These are phyloP conservation scores for Brachionus sp. DNA, from an alignment of 1,140 invertebrate genomes.

Conservation along the genomic window DNA sequence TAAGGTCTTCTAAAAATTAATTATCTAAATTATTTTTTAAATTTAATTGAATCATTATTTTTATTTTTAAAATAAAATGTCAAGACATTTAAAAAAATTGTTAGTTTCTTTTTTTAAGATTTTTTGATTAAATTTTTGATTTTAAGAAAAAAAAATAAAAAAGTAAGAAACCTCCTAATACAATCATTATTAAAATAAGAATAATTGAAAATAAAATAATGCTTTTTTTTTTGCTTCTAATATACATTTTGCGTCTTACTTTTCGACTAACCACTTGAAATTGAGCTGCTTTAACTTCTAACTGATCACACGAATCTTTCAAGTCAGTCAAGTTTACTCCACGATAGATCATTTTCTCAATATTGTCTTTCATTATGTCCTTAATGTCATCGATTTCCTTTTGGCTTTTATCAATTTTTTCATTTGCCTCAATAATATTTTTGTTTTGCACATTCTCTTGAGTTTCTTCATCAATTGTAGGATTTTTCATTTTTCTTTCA, in stretches of 20 bases:
- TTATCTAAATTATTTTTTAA: neutral
- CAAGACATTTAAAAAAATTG: too few relatives aligned
- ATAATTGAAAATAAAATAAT: neutral
- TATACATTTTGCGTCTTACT: neutral
- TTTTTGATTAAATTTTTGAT: neutral
- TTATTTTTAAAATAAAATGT: too few relatives aligned
- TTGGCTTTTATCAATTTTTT: neutral
- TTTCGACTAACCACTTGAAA: neutral
- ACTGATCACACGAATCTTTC: slow-evolving; percentile 1
- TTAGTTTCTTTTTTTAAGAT: neutral
- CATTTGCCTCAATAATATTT: neutral
- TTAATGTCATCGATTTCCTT: slow-evolving; percentile 18
- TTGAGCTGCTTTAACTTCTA: slow-evolving; percentile 1
- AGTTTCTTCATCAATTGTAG: neutral
- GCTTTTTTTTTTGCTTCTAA: neutral
- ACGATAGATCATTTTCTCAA: slow-evolving; percentile 21
- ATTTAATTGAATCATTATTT: neutral
- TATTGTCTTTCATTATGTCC: slow-evolving; percentile 31
- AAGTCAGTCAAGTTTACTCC: slow-evolving; percentile 4
- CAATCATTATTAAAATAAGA: neutral
- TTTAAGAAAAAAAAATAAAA: neutral
- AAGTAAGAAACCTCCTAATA: neutral
- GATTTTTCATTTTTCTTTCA: neutral
- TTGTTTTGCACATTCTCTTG: neutral
- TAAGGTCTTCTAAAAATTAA: neutral